Conservation (phyloP, 2,888 invertebrate genomes). For the Melitaea athalia region DNA sequence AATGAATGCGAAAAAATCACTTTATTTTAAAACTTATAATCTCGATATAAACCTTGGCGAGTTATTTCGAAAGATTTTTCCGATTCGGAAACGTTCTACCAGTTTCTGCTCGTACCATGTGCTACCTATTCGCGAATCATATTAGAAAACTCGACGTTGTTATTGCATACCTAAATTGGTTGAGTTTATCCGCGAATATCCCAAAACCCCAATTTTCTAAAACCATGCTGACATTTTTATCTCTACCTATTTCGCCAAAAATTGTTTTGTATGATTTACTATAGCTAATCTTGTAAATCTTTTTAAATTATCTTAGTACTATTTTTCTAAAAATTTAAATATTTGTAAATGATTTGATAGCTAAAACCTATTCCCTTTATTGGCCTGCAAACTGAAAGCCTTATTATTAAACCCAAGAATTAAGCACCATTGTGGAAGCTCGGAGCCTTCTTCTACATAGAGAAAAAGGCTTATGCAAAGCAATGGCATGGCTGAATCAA, state of each 20-base stretch:
- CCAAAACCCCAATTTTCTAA: neutral
- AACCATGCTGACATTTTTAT: neutral
- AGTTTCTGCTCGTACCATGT: neutral
- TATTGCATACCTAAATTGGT: constrained; percentile 32
- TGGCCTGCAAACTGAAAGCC: too few relatives aligned
- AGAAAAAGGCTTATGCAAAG: too few relatives aligned
- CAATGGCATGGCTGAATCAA: too few relatives aligned
- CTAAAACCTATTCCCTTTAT: too few relatives aligned
- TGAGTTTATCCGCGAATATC: constrained; percentile 15
- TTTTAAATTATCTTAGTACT: too few relatives aligned
- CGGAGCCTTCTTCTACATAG: too few relatives aligned
- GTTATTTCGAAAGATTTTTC: too few relatives aligned
- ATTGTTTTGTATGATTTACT: neutral
- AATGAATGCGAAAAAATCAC: too few relatives aligned
- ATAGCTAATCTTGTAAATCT: neutral
- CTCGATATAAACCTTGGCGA: neutral
- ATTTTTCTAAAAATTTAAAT: too few relatives aligned
- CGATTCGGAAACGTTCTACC: neutral
- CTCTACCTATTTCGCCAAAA: neutral
- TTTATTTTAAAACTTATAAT: neutral
- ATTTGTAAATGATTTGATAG: too few relatives aligned
- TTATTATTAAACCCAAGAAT: too few relatives aligned
- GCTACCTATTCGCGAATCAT: constrained; percentile 16
- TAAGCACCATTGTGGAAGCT: too few relatives aligned
- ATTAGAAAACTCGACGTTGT: constrained; percentile 16